Percentiles rank a stretch among this genome's conserved stretches.
These are phyloP conservation scores for Anoplius nigerrimus DNA, from an alignment of 2,888 invertebrate genomes.

Conservation along the genomic window DNA sequence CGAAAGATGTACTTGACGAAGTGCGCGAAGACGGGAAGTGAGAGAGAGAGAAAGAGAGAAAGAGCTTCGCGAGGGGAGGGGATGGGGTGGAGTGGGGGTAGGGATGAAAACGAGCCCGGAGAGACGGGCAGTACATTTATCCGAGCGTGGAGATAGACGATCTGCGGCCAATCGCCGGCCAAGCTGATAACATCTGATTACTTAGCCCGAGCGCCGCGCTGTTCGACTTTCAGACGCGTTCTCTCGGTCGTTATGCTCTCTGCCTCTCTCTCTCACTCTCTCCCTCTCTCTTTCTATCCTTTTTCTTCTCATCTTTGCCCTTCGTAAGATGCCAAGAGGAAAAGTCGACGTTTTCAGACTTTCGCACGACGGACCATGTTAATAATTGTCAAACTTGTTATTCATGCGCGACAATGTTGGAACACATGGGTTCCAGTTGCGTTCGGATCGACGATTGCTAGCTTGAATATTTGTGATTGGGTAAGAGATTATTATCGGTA, in stretches of 20 bases:
- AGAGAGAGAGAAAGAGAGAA: neutral
- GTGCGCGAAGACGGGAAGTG: neutral
- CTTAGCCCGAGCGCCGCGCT: constrained; percentile 48
- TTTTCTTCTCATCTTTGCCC: too few relatives aligned
- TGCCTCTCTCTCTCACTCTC: neutral
- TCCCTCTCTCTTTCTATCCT: neutral
- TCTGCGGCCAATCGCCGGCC: constrained; percentile 60
- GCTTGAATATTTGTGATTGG: too few relatives aligned
- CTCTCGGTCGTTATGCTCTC: constrained; percentile 43
- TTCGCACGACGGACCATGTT: too few relatives aligned
- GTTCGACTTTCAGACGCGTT: constrained; percentile 44
- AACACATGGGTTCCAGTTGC: too few relatives aligned
- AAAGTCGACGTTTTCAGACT: too few relatives aligned
- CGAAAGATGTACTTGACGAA: too few relatives aligned
- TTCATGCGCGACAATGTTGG: too few relatives aligned
- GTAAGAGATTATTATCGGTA: too few relatives aligned
- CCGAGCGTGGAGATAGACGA: constrained; percentile 60
- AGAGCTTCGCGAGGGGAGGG: neutral
- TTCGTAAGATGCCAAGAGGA: too few relatives aligned
- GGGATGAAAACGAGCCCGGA: constrained; percentile 17
- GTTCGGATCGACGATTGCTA: too few relatives aligned
- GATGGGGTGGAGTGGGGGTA: constrained; percentile 8
- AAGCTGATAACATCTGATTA: constrained; percentile 67
- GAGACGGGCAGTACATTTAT: constrained; percentile 58
- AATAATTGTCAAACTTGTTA: too few relatives aligned